Evolutionary conservation across 2,797 vertebrate species (phyloP).

Genomic region (Rhodeus uyekii): DNA sequence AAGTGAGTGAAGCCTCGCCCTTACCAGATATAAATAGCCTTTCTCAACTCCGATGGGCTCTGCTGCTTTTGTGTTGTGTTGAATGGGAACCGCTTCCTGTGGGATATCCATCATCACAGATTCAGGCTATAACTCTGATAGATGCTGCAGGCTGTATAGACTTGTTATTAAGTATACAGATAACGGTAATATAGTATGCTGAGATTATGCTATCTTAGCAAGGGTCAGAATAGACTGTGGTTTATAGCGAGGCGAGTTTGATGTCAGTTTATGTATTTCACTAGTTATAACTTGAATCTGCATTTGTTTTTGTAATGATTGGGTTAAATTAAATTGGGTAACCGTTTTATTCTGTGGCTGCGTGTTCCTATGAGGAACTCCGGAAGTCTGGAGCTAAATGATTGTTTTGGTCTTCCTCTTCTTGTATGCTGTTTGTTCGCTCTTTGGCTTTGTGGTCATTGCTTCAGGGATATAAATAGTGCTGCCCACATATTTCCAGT

Average conservation of each 20-base stretch:
- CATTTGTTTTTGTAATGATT: neutral
- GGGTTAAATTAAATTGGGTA: slow-evolving; percentile 13
- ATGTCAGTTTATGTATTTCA: neutral
- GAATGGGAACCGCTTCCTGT: slow-evolving; percentile 36
- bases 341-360: slow-evolving; percentile 60
- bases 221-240: too few species aligned
- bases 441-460: slow-evolving; percentile 40
- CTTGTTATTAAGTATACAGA: slow-evolving; percentile 3
- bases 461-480: slow-evolving; percentile 31
- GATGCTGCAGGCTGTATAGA: neutral
- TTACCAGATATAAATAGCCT: slow-evolving; percentile 75
- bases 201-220: neutral
- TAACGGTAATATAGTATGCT: neutral
- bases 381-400: slow-evolving; percentile 55
- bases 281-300: neutral
- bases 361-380: slow-evolving; percentile 51
- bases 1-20: slow-evolving; percentile 71
- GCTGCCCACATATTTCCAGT: slow-evolving; percentile 36
- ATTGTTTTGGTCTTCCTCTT: slow-evolving; percentile 57
- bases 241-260: neutral
- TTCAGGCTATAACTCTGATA: neutral
- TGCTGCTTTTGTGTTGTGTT: slow-evolving; percentile 40
- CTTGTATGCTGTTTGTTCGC: slow-evolving; percentile 35
- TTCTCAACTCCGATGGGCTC: slow-evolving; percentile 58
- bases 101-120: slow-evolving; percentile 14